These are phyloP conservation scores for Conomelus anceps DNA, from an alignment of 2,888 invertebrate species.

Conservation along the genomic window DNA sequence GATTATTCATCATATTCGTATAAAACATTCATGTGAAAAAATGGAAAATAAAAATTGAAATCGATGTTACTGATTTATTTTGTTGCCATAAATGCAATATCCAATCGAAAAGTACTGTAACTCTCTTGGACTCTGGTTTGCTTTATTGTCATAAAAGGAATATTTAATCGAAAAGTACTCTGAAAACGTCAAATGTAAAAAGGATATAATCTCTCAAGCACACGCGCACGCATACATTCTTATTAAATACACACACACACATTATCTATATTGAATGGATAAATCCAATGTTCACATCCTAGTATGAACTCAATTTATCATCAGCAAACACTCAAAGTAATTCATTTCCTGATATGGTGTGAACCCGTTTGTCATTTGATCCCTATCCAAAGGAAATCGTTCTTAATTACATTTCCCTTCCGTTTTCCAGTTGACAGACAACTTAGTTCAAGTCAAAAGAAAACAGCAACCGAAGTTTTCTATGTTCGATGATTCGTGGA, in stretches of 20 bases:
- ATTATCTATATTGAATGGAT: not conserved
- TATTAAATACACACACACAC: not conserved
- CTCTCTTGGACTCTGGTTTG: too few species aligned
- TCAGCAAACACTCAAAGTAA: not conserved
- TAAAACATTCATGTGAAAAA: too few species aligned
- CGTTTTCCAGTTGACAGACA: not conserved
- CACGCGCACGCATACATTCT: not conserved
- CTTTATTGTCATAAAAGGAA: too few species aligned
- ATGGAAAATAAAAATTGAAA: too few species aligned
- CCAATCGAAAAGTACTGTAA: too few species aligned
- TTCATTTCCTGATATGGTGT: not conserved
- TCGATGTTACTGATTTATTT: too few species aligned
- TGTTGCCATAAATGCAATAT: too few species aligned
- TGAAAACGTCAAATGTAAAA: too few species aligned
- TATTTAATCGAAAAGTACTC: too few species aligned
- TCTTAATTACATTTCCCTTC: not conserved
- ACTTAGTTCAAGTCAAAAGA: not conserved
- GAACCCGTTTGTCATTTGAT: not conserved
- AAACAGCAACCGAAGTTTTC: not conserved
- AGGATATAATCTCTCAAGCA: too few species aligned
- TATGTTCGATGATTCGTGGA: not conserved
- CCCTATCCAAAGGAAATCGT: not conserved
- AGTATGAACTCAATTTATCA: not conserved
- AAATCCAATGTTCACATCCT: too few species aligned
- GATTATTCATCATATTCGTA: too few species aligned